Conservation (phyloP, 1,140 invertebrate species). For the Danaus plexippus region DNA sequence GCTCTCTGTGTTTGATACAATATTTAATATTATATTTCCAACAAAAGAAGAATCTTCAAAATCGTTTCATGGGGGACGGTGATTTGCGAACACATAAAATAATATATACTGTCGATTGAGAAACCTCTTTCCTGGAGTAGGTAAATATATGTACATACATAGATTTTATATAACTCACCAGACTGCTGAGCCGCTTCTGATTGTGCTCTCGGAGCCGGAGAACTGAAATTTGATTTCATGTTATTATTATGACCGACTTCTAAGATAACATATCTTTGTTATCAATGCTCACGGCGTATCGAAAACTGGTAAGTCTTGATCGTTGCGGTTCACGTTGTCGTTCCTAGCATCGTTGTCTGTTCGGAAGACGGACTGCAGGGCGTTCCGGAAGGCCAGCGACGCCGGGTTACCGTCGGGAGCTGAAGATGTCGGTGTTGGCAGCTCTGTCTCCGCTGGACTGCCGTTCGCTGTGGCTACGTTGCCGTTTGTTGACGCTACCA, state of each 20-base stretch:
- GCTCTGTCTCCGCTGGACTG: conserved; percentile 47
- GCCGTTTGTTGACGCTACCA: conserved; percentile 22
- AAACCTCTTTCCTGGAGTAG: no score
- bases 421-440: conserved; percentile 46
- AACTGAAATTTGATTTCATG: conserved; percentile 26
- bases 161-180: conserved; percentile 23
- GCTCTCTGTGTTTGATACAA: conserved; percentile 31
- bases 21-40: no score
- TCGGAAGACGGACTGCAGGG: conserved; percentile 47
- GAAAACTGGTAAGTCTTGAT: conserved; percentile 46
- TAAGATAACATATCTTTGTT: no score
- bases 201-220: conserved; percentile 57
- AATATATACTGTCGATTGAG: no score
- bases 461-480: conserved; percentile 43
- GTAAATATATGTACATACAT: no score
- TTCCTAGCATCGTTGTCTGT: conserved; percentile 40
- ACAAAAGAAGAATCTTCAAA: no score
- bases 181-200: conserved; percentile 58
- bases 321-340: conserved; percentile 30
- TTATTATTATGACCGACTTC: no score
- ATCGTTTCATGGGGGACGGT: no score
- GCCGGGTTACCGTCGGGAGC: conserved; percentile 41
- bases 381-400: conserved; percentile 43
- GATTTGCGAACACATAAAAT: no score
- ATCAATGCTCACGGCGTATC: conserved; percentile 42